A percentile compares a stretch with the other conserved stretches of the same genome.
These are phyloP conservation scores for Trachelus iudaicus DNA, from an alignment of 2,888 invertebrate genomes.

Conservation along the genomic window DNA sequence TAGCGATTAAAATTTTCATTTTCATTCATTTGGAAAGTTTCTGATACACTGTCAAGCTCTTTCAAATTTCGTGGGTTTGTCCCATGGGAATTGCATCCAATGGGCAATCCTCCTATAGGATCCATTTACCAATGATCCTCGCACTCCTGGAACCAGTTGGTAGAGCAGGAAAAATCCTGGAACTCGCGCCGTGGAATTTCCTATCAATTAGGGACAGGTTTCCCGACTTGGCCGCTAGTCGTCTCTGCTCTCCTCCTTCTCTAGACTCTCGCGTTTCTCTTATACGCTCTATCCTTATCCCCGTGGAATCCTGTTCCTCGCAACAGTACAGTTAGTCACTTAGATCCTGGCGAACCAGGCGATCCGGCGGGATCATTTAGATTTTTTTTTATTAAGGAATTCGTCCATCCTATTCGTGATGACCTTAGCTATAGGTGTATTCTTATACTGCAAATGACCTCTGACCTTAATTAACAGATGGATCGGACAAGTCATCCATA, in stretches of 20 bases:
- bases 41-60: not conserved
- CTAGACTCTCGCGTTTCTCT: slow-evolving; percentile 4
- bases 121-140: not conserved
- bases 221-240: slow-evolving; percentile 32
- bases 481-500: not conserved
- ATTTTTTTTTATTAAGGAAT: not conserved
- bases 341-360: slow-evolving; percentile 13
- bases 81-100: not conserved
- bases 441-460: not conserved
- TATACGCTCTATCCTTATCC: slow-evolving; percentile 30
- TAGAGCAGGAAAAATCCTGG: slow-evolving; percentile 48
- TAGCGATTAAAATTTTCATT: not conserved
- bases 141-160: slow-evolving; percentile 42
- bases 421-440: not conserved
- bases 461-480: not conserved
- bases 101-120: not conserved
- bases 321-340: slow-evolving; percentile 51
- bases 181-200: slow-evolving; percentile 52
- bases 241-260: slow-evolving; percentile 20
- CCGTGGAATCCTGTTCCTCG: slow-evolving; percentile 48
- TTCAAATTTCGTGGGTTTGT: not conserved
- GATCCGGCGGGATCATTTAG: not conserved
- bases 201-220: slow-evolving; percentile 65
- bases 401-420: not conserved
- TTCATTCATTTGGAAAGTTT: no score